Percentiles rank a stretch among this genome's conserved stretches.
phyloP scores from a whole-genome alignment of 1,140 invertebrate genomes.

The Ganaspis sp. region DNA sequence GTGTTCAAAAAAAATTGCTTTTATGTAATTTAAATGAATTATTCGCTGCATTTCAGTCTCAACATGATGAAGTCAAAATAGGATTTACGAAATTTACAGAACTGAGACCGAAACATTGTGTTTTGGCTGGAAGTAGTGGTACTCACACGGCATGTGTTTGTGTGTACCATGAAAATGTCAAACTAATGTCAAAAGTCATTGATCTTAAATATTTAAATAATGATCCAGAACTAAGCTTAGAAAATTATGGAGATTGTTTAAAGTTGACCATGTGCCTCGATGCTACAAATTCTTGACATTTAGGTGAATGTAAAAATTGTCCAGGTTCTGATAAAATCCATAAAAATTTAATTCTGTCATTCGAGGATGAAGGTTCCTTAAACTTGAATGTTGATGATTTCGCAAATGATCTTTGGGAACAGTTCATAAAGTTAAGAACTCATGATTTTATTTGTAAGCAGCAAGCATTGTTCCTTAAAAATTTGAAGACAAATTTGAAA shows the following conservation, averaged over 20 bases:
- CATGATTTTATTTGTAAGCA: conserved; percentile 48
- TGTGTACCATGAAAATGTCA: conserved; percentile 39
- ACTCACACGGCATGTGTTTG: conserved; percentile 38
- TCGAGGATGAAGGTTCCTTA: conserved; percentile 34
- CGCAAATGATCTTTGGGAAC: conserved; percentile 42
- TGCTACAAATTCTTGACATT: conserved; percentile 18
- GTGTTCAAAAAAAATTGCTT: conserved; percentile 43
- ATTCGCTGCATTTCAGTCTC: conserved; percentile 35
- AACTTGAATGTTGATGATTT: conserved; percentile 43
- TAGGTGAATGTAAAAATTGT: conserved; percentile 4
- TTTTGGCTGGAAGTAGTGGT: conserved; percentile 34
- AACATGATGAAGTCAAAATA: conserved; percentile 36
- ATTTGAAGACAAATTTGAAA: conserved; percentile 44
- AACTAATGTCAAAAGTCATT: conserved; percentile 34
- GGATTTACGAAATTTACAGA: conserved; percentile 41
- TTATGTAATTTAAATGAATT: conserved; percentile 44
- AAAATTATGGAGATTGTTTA: conserved; percentile 36
- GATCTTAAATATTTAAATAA: conserved; percentile 35
- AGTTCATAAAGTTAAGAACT: conserved; percentile 40
- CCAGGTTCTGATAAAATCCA: background rate
- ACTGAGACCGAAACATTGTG: conserved; percentile 36
- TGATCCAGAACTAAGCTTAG: conserved; percentile 7
- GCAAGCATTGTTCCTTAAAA: conserved; percentile 41
- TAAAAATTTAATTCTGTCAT: conserved; percentile 31
- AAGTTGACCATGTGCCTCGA: conserved; percentile 36